Evolutionary conservation across 53 echinoderm and acorn worm species (phyloP).

Genomic region (Henricia sp.): DNA sequence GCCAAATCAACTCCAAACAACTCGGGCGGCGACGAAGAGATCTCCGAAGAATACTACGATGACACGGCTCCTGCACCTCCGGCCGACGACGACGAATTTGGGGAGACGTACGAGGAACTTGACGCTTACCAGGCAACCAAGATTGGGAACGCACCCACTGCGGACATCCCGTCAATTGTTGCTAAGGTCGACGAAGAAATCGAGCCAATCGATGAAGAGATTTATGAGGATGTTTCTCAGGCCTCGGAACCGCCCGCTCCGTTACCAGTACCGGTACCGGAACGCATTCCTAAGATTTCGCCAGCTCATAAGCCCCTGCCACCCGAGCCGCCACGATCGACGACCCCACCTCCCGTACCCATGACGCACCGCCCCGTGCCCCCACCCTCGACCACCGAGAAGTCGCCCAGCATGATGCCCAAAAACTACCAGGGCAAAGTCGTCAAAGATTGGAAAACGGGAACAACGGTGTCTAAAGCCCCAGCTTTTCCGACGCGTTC

Average conservation of each 20-base stretch:
- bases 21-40: conserved; percentile 46
- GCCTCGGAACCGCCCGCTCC: not conserved
- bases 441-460: not conserved
- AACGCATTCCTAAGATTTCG: conserved; percentile 4
- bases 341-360: conserved; percentile 15
- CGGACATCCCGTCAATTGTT: not conserved
- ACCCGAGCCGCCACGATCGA: conserved; percentile 14
- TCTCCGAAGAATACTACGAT: conserved; percentile 50
- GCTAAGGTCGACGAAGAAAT: not conserved
- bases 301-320: conserved; percentile 46
- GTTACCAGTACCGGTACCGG: conserved; percentile 6
- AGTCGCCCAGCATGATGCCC: not conserved
- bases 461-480: not conserved
- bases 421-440: conserved; percentile 23
- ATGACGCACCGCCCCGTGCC: conserved; percentile 36
- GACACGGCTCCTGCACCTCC: conserved; percentile 29
- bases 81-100: conserved; percentile 32
- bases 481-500: conserved; percentile 19
- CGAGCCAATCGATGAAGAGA: conserved; percentile 40
- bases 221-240: conserved; percentile 69
- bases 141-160: not conserved
- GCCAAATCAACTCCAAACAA: conserved; percentile 53
- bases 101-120: conserved; percentile 67
- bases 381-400: not conserved
- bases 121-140: conserved; percentile 69